These are phyloP conservation scores for Hippolais icterina DNA, from an alignment of 2,113 vertebrate species.

Conservation along the genomic window DNA sequence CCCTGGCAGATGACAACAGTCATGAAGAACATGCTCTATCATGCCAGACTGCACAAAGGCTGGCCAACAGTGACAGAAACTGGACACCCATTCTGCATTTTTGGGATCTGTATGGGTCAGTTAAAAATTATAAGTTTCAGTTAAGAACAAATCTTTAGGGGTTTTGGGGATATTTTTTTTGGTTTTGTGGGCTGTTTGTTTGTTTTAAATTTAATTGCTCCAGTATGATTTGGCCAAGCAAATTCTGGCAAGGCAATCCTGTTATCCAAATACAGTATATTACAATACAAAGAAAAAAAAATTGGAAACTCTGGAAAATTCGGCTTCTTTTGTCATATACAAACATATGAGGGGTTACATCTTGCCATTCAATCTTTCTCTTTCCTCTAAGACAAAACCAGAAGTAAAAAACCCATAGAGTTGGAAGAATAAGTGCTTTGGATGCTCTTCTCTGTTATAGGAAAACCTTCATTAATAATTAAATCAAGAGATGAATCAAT, in stretches of 20 bases:
- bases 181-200: neutral
- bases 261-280: neutral
- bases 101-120: neutral
- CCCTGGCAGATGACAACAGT: neutral
- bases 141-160: neutral
- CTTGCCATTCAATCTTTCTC: neutral
- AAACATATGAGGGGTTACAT: neutral
- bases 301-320: neutral
- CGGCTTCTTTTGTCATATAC: neutral
- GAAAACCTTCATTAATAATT: slow-evolving; percentile 51
- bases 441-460: neutral
- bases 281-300: neutral
- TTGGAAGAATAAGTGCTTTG: neutral
- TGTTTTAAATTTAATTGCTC: neutral
- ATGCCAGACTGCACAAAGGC: neutral
- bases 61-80: neutral
- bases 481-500: slow-evolving; percentile 41
- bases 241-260: neutral
- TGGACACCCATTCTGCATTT: neutral
- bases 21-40: neutral
- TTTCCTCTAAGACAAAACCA: neutral
- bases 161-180: neutral
- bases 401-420: neutral
- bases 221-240: neutral
- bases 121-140: neutral